phyloP scores from a whole-genome alignment of 2,113 vertebrate genomes.

The Herpetotheres cachinnans region DNA sequence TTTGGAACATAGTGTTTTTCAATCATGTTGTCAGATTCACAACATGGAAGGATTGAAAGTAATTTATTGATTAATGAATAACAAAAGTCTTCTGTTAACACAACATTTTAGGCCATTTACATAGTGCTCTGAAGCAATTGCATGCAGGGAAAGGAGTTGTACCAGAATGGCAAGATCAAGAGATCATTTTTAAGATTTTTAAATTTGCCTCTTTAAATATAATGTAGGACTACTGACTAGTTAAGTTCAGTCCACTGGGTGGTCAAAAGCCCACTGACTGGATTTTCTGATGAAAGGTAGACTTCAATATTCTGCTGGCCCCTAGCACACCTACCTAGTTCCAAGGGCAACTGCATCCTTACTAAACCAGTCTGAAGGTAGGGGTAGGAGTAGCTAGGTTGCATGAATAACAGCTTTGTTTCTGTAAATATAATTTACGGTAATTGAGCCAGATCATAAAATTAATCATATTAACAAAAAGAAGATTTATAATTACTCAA shows the following conservation, averaged over 20 bases:
- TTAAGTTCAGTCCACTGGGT: neutral
- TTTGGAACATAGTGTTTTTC: fast-evolving
- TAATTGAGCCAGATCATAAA: neutral
- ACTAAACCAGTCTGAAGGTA: neutral
- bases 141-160: neutral
- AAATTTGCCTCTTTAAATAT: neutral
- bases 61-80: neutral
- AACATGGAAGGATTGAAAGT: neutral
- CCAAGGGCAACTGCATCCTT: neutral
- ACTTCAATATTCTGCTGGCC: neutral
- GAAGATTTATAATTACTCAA: neutral
- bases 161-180: neutral
- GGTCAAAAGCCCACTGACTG: neutral
- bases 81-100: neutral
- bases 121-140: neutral
- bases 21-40: neutral
- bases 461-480: neutral
- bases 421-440: neutral
- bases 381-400: neutral
- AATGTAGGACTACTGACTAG: fast-evolving
- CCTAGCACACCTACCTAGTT: neutral
- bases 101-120: neutral
- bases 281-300: neutral
- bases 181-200: neutral
- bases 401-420: neutral